Percentiles rank a stretch among this genome's conserved stretches.
These are phyloP conservation scores for Chrysolina oricalcia DNA, from an alignment of 2,888 invertebrate genomes.

Conservation along the genomic window DNA sequence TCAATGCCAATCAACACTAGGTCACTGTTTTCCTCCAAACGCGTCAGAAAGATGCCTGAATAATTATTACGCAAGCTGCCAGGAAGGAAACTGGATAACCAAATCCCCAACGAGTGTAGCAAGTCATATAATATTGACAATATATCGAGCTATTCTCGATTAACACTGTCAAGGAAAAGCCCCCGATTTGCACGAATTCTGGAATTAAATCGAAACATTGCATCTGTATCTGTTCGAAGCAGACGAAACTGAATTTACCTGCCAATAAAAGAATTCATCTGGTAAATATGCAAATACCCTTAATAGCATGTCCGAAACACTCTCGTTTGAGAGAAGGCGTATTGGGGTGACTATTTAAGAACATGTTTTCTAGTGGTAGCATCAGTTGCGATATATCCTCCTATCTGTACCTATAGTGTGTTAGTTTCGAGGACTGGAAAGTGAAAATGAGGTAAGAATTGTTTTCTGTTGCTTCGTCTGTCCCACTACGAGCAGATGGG, in stretches of 20 bases:
- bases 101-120: background rate
- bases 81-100: background rate
- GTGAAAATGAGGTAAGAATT: conserved; percentile 34
- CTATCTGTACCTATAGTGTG: conserved; percentile 5
- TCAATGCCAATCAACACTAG: too few species aligned
- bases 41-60: background rate
- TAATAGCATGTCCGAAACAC: conserved; percentile 44
- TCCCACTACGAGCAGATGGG: too few species aligned
- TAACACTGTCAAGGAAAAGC: background rate
- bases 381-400: conserved; percentile 30
- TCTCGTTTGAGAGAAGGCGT: conserved; percentile 40
- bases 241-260: conserved; percentile 32
- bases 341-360: conserved; percentile 43
- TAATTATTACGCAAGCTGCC: background rate
- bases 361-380: background rate
- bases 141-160: background rate
- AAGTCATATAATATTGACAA: too few species aligned
- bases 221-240: conserved; percentile 34
- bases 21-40: too few species aligned
- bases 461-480: too few species aligned
- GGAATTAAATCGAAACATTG: conserved; percentile 3
- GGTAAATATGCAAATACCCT: conserved; percentile 39
- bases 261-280: conserved; percentile 45
- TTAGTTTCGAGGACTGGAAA: background rate
- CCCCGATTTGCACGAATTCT: background rate